A percentile compares a stretch with the other conserved stretches of the same genome.
Conservation (phyloP, 2,797 vertebrate genomes). For the Aulostomus chinensis region DNA sequence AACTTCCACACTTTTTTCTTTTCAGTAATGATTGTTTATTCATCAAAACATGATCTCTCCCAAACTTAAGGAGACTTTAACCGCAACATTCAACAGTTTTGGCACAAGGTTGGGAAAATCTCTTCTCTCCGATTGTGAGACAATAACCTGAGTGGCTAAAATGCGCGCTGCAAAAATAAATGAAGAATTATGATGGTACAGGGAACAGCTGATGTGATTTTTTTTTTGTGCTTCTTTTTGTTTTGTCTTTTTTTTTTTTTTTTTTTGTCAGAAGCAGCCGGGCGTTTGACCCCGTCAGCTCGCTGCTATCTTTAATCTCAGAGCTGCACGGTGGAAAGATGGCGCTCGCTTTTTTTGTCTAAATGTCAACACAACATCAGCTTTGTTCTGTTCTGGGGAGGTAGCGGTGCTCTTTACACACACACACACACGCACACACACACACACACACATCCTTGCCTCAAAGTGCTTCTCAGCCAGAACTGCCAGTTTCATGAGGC, state of each 20-base stretch:
- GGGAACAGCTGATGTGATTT: neutral
- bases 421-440: slow-evolving; percentile 5
- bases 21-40: no score
- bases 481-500: slow-evolving; percentile 59
- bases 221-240: slow-evolving; percentile 3
- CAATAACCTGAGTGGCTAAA: no score
- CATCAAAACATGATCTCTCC: no score
- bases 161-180: no score
- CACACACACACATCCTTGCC: slow-evolving; percentile 30
- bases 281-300: slow-evolving; percentile 37
- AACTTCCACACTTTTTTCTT: no score
- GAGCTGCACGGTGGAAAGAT: slow-evolving; percentile 50
- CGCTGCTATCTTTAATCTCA: slow-evolving; percentile 22
- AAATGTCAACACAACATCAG: slow-evolving; percentile 58
- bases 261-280: slow-evolving; percentile 13
- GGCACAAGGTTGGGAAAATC: no score
- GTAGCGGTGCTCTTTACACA: slow-evolving; percentile 37
- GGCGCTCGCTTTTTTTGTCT: slow-evolving; percentile 38
- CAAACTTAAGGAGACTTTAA: no score
- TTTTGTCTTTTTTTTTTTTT: neutral
- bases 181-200: no score
- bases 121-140: no score
- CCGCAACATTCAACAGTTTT: no score
- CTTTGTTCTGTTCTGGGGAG: slow-evolving; percentile 45
- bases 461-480: slow-evolving; percentile 47